Percentiles rank a stretch among this genome's conserved stretches.
Conservation (phyloP, 2,113 vertebrate genomes). For the Pycnonotus jocosus region DNA sequence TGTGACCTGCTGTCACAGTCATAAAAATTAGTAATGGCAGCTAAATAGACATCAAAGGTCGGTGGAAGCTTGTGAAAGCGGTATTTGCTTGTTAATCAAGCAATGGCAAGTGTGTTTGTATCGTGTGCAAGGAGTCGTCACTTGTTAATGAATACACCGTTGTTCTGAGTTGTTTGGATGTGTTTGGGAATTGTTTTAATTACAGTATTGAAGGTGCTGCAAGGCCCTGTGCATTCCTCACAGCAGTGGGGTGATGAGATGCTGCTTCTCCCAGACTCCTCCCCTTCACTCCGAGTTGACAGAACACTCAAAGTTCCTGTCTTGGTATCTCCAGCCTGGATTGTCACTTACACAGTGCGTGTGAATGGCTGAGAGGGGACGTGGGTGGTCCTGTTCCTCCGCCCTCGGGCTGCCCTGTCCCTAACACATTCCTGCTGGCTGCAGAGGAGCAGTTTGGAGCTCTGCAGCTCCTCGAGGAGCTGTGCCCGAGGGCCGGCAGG, state of each 20-base stretch:
- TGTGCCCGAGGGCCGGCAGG: neutral
- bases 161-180: neutral
- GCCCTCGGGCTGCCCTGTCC: neutral
- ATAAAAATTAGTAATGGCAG: neutral
- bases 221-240: neutral
- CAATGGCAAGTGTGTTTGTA: neutral
- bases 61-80: fast-evolving
- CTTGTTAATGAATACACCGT: neutral
- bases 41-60: neutral
- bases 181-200: neutral
- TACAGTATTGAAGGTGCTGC: neutral
- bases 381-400: fast-evolving
- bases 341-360: neutral
- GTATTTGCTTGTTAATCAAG: neutral
- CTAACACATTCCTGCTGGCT: fast-evolving
- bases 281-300: neutral
- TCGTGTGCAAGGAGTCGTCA: neutral
- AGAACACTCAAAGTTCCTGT: neutral
- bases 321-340: neutral
- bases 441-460: neutral
- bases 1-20: neutral
- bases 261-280: fast-evolving
- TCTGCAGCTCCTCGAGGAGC: neutral
- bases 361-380: neutral
- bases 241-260: neutral